Percentiles rank a stretch among this genome's conserved stretches.
phyloP scores from a whole-genome alignment of 2,113 vertebrate genomes.

The Rhineura floridana region DNA sequence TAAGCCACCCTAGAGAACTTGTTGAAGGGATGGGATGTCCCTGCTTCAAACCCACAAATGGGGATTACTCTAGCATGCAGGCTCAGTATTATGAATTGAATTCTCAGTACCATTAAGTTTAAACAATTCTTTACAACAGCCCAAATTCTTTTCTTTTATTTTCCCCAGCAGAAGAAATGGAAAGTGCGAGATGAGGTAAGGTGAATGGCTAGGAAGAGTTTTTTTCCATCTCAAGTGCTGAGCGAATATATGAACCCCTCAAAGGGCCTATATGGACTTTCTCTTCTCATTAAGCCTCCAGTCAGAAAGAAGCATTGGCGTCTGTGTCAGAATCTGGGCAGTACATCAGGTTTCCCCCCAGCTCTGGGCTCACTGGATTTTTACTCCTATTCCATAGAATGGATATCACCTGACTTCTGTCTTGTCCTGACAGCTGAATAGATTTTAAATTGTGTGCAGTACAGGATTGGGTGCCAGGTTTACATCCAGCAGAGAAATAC shows the following conservation, averaged over 20 bases:
- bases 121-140: background rate
- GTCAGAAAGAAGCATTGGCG: slow-evolving; percentile 51
- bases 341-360: slow-evolving; percentile 3
- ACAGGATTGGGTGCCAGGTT: background rate
- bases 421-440: slow-evolving; percentile 16
- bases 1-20: background rate
- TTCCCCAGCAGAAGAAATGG: background rate
- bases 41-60: too few relatives aligned
- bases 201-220: slow-evolving; percentile 29
- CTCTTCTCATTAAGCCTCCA: slow-evolving; percentile 20
- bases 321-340: slow-evolving; percentile 34
- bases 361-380: background rate
- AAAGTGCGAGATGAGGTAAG: background rate
- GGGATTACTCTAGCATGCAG: background rate
- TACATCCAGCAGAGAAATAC: background rate
- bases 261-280: background rate
- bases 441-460: background rate
- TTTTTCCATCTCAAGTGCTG: slow-evolving; percentile 64
- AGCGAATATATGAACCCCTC: slow-evolving; percentile 67
- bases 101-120: background rate
- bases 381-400: background rate
- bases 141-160: background rate
- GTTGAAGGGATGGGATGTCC: background rate
- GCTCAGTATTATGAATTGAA: background rate
- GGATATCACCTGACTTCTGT: background rate